These are phyloP conservation scores for Pica pica DNA, from an alignment of 2,113 vertebrate genomes.

Conservation along the genomic window DNA sequence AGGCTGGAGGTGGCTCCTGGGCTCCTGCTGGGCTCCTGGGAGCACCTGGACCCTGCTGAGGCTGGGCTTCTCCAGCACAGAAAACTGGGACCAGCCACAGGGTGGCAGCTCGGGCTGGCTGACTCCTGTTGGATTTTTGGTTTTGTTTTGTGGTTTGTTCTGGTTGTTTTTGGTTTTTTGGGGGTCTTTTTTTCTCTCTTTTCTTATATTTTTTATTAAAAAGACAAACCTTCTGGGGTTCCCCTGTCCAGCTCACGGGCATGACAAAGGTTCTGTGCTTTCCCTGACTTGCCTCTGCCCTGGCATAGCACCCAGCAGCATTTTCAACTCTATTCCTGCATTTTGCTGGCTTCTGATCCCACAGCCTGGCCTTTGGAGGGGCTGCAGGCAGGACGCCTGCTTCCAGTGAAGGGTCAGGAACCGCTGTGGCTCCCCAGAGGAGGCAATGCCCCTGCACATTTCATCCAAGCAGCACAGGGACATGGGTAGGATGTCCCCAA, in stretches of 20 bases:
- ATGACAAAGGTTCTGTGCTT: not conserved
- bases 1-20: not conserved
- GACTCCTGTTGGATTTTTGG: not conserved
- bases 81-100: not conserved
- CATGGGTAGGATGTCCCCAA: not conserved
- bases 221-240: not conserved
- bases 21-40: not conserved
- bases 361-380: not conserved
- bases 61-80: not conserved
- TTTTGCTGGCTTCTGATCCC: not conserved
- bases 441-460: not conserved
- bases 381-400: not conserved
- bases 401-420: not conserved
- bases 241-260: rapidly evolving
- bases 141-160: not conserved
- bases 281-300: not conserved
- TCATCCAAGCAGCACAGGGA: rapidly evolving
- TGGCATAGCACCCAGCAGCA: rapidly evolving
- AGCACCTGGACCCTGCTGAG: too few species aligned
- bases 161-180: not conserved
- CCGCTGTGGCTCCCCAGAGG: not conserved
- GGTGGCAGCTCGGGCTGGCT: not conserved
- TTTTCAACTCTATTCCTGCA: not conserved
- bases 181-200: not conserved
- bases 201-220: not conserved